Base-by-base conservation (phyloP, 1,140 invertebrate species). In the Coptotermes formosanus region DNA sequence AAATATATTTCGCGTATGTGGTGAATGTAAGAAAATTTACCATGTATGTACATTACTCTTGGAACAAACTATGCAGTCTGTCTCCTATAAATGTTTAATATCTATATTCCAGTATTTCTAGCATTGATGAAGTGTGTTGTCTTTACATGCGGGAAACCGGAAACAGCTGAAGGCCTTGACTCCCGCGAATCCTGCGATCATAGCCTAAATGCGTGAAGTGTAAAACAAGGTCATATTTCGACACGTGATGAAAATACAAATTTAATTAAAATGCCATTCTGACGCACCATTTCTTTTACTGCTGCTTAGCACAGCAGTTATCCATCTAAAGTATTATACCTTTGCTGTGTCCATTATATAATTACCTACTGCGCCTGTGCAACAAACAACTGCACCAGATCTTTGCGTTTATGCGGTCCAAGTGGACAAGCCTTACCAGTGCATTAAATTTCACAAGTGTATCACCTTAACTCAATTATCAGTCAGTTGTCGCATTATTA, bases 161-260 rank as follows among this genome's bases (percentile, higher is more conserved):
- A 86, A 86, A 86, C 85, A 86, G 75, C 82, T 86, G 85, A 86
- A 86, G 69, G 75, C 48, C 85, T 82, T 81, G 43, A 55, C 38
- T 45, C 85, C 69, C 85, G 85, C 85, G 85, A 86, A 86, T 82
- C 52, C 44, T 86, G 43, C 45, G 85, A 86, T 86, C 85, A 86
- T 82, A 69, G 43, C 23, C 52, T 44, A 82, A 64, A 45, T 82
- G n/a, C 81, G 48, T 86, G 85, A 69, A 45, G 4, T 55, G 75
- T 55, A n/a, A 86, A 9, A 85, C 85, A 85, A 86, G 75, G 85
- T 86, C 85, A 69, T 86, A 48, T 19, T 86, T 82, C 44, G 83
- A 48, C 83, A 84, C 83, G 83, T 59, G 83, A 52, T 48, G 11
- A 44, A 21, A 45, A 14, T 30, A 38, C 8, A 83, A 38, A 25